These are phyloP conservation scores for Brachionus calyciflorus DNA, from an alignment of 1,140 invertebrate genomes.

Conservation along the genomic window DNA sequence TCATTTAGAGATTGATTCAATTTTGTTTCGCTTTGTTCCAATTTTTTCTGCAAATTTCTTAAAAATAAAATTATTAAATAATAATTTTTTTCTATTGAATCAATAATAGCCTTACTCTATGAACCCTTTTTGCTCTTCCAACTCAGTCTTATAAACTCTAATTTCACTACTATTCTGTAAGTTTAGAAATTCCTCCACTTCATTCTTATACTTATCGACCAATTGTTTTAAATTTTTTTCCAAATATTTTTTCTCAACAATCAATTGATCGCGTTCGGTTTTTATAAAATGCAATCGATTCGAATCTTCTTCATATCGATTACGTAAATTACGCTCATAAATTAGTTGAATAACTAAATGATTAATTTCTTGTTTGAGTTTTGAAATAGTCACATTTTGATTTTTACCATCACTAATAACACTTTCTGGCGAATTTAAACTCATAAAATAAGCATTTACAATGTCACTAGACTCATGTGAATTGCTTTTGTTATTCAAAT, in stretches of 20 bases:
- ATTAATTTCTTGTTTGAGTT: conserved; percentile 38
- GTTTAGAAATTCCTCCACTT: conserved; percentile 25
- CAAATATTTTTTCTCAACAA: conserved; percentile 12
- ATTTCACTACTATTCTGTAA: conserved; percentile 41
- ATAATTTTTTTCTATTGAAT: neutral
- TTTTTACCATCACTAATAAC: too few species aligned
- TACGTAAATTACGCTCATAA: conserved; percentile 28
- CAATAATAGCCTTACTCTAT: conserved; percentile 2
- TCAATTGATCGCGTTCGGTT: conserved; percentile 36
- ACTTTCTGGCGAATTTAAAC: too few species aligned
- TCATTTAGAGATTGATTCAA: neutral
- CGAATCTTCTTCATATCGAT: conserved; percentile 41
- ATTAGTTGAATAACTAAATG: conserved; percentile 34
- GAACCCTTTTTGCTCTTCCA: conserved; percentile 18
- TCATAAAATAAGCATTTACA: neutral
- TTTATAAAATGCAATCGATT: conserved; percentile 41
- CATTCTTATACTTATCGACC: conserved; percentile 38
- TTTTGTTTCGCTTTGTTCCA: neutral
- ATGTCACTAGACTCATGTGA: conserved; percentile 19
- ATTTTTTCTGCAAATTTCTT: conserved; percentile 21
- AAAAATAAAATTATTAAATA: neutral
- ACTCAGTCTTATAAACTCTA: conserved; percentile 17
- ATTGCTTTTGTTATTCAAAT: neutral
- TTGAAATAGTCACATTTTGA: neutral
- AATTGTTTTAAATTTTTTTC: conserved; percentile 33